phyloP scores from a whole-genome alignment of 2,797 vertebrate genomes.

The Selene dorsalis region DNA sequence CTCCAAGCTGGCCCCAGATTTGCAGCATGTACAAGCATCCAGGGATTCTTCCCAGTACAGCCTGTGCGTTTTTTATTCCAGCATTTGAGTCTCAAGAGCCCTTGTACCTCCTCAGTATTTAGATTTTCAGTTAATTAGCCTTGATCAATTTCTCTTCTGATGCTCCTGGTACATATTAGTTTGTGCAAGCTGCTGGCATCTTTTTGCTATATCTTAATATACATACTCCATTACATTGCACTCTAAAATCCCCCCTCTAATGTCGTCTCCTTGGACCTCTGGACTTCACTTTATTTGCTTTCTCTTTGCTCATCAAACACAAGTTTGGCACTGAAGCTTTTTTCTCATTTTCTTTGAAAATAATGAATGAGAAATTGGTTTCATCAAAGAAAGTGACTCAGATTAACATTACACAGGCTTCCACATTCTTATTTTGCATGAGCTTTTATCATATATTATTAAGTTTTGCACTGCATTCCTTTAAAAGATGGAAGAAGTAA shows the following conservation, averaged over 20 bases:
- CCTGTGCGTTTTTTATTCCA: slow-evolving; percentile 40
- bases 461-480: neutral
- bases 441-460: neutral
- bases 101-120: slow-evolving; percentile 33
- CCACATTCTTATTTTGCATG: neutral
- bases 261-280: slow-evolving; percentile 1
- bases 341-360: slow-evolving; percentile 23
- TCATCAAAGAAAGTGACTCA: neutral
- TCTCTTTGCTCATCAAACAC: slow-evolving; percentile 34
- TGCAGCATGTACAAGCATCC: slow-evolving; percentile 13
- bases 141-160: slow-evolving; percentile 59
- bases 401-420: neutral
- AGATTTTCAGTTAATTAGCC: slow-evolving; percentile 64
- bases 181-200: slow-evolving; percentile 28
- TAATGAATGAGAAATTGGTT: slow-evolving; percentile 8
- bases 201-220: neutral
- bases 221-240: neutral
- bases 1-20: slow-evolving; percentile 44
- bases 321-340: slow-evolving; percentile 29
- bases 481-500: neutral
- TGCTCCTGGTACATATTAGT: slow-evolving; percentile 33
- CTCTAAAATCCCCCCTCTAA: neutral
- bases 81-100: slow-evolving; percentile 55
- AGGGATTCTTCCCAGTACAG: slow-evolving; percentile 44
- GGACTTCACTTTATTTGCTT: slow-evolving; percentile 28